Conservation (phyloP, 2,888 invertebrate genomes). For the Philereme transversata region DNA sequence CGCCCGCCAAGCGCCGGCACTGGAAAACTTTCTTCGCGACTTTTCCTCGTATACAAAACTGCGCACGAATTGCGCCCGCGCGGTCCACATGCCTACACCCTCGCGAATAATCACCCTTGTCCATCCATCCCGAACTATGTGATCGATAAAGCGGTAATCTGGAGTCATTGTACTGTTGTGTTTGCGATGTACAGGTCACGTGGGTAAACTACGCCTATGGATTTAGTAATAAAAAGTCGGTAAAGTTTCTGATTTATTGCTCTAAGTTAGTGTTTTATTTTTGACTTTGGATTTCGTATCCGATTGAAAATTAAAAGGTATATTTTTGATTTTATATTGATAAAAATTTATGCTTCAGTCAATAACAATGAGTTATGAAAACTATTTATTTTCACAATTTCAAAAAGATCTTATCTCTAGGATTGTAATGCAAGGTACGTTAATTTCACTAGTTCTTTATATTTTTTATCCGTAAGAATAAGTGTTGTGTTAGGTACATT, state of each 20-base stretch:
- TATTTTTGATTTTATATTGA: constrained; percentile 17
- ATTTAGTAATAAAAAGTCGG: constrained; percentile 82
- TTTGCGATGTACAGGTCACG: constrained; percentile 66
- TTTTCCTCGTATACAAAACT: constrained; percentile 79
- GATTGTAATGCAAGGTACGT: constrained; percentile 29
- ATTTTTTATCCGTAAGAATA: constrained; percentile 7
- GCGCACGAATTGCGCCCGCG: constrained; percentile 65
- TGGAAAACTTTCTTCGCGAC: constrained; percentile 82
- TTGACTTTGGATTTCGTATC: constrained; percentile 26
- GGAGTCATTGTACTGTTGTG: constrained; percentile 57
- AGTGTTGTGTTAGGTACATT: constrained; percentile 11
- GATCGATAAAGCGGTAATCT: constrained; percentile 49
- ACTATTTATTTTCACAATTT: constrained; percentile 21
- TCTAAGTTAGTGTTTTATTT: constrained; percentile 40
- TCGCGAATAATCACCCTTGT: constrained; percentile 22
- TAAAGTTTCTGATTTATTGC: constrained; percentile 68
- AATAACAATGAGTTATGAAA: constrained; percentile 23
- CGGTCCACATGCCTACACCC: constrained; percentile 36
- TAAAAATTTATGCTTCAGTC: constrained; percentile 7
- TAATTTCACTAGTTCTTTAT: constrained; percentile 10
- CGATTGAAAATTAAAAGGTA: constrained; percentile 17
- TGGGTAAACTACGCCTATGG: constrained; percentile 77
- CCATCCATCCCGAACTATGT: constrained; percentile 44
- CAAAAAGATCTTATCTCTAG: constrained; percentile 28
- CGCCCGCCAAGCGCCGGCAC: constrained; percentile 70